Evolutionary conservation across 1,140 invertebrate genomes (phyloP).

Genomic region (Calephelis virginiensis): DNA sequence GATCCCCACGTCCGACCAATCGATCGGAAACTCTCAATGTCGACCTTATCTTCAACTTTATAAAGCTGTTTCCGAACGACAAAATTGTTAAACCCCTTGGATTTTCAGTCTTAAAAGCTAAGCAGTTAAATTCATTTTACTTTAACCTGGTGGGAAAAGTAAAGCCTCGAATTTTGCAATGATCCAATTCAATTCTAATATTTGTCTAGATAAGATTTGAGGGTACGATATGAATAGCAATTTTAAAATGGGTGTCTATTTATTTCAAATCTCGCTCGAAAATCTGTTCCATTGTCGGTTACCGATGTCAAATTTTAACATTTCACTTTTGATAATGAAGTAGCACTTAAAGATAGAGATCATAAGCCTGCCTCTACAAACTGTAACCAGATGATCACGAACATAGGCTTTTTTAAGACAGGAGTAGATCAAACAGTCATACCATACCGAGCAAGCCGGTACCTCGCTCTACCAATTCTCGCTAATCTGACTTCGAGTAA

Average conservation of each 20-base stretch:
- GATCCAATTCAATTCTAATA: conserved; percentile 39
- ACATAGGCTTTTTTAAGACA: too few relatives aligned
- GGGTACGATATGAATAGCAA: not conserved
- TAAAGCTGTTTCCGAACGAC: conserved; percentile 26
- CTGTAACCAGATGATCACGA: too few relatives aligned
- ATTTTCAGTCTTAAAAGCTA: conserved; percentile 1
- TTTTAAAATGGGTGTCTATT: not conserved
- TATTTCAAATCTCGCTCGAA: not conserved
- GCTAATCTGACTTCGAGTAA: too few relatives aligned
- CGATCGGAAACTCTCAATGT: conserved; percentile 27
- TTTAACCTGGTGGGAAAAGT: not conserved
- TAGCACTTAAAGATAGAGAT: too few relatives aligned
- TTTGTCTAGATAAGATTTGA: conserved; percentile 47
- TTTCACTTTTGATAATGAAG: too few relatives aligned
- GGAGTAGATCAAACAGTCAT: too few relatives aligned
- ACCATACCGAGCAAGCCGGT: too few relatives aligned
- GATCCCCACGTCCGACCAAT: conserved; percentile 28
- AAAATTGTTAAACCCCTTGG: not conserved
- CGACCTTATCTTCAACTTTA: conserved; percentile 34
- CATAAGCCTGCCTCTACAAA: too few relatives aligned
- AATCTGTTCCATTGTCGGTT: too few relatives aligned
- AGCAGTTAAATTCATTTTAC: conserved; percentile 16
- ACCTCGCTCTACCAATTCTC: too few relatives aligned
- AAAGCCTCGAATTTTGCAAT: conserved; percentile 35
- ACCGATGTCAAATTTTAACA: too few relatives aligned